phyloP scores from a whole-genome alignment of 2,113 vertebrate genomes.

The Passer montanus region DNA sequence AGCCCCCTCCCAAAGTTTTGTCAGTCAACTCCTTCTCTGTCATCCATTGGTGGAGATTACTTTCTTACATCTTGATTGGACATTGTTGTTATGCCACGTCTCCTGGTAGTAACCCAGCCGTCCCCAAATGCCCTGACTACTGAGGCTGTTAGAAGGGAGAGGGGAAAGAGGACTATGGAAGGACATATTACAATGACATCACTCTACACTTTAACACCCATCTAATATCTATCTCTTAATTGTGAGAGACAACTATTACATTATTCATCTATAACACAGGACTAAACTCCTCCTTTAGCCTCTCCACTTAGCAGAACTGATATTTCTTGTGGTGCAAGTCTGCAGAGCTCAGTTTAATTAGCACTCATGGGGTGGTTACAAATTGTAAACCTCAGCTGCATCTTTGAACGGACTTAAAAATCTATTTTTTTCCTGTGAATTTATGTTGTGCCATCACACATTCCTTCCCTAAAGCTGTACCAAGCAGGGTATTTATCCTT shows the following conservation, averaged over 20 bases:
- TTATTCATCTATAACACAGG: background rate
- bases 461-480: background rate
- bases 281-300: background rate
- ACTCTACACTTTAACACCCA: background rate
- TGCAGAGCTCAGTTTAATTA: slow-evolving; percentile 41
- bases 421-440: slow-evolving; percentile 21
- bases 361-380: background rate
- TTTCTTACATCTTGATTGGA: background rate
- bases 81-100: background rate
- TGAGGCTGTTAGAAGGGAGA: background rate
- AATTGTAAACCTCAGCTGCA: background rate
- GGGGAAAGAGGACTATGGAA: too few relatives aligned
- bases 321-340: background rate
- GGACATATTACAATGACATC: background rate
- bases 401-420: background rate
- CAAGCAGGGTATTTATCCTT: background rate
- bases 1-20: background rate
- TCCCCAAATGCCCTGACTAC: background rate
- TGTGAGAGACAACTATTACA: background rate
- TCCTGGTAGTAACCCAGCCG: background rate
- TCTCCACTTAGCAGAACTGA: background rate
- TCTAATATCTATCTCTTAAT: background rate
- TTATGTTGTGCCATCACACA: background rate
- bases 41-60: background rate
- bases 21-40: background rate